phyloP scores from a whole-genome alignment of 2,797 vertebrate species.

The Anisognathus igniventris region DNA sequence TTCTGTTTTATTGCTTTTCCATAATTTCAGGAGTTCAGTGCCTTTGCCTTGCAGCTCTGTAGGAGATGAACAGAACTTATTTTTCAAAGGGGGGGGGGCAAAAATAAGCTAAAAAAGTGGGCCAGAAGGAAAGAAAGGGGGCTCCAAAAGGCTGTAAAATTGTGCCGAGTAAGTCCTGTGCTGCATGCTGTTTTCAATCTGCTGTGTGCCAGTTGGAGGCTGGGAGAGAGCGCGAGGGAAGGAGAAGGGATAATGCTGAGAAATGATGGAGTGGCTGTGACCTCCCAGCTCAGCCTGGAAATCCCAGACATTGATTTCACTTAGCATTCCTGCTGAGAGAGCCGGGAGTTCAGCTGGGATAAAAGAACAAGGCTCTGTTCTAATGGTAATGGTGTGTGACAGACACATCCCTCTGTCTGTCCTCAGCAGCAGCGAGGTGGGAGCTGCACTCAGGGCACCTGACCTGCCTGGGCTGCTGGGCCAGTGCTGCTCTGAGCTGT shows the following conservation, averaged over 20 bases:
- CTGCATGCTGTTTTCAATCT: conserved; percentile 84
- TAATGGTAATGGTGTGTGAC: conserved; percentile 82
- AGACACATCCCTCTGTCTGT: conserved; percentile 81
- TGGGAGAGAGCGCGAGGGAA: conserved; percentile 65
- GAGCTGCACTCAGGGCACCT: conserved; percentile 71
- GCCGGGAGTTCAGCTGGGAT: conserved; percentile 81
- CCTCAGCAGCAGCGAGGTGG: conserved; percentile 65
- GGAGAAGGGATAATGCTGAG: conserved; percentile 74
- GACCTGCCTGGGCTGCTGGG: conserved; percentile 68
- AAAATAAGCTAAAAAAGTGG: conserved; percentile 2
- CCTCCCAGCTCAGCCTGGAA: conserved; percentile 81
- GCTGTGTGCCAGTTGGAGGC: conserved; percentile 81
- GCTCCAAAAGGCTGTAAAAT: conserved; percentile 79
- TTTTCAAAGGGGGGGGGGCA: conserved; percentile 26
- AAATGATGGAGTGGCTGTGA: conserved; percentile 82
- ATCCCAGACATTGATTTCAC: conserved; percentile 83
- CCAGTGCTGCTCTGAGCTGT: conserved; percentile 71
- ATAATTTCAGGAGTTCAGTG: conserved; percentile 1
- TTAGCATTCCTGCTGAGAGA: conserved; percentile 80
- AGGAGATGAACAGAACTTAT: conserved; percentile 69
- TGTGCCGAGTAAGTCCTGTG: conserved; percentile 74
- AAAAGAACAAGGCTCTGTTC: conserved; percentile 83
- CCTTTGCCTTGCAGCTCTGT: conserved; percentile 38
- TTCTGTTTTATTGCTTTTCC: not conserved
- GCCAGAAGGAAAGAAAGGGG: conserved; percentile 49